phyloP scores from a whole-genome alignment of 2,113 vertebrate species.

The Paedocypris sp. region DNA sequence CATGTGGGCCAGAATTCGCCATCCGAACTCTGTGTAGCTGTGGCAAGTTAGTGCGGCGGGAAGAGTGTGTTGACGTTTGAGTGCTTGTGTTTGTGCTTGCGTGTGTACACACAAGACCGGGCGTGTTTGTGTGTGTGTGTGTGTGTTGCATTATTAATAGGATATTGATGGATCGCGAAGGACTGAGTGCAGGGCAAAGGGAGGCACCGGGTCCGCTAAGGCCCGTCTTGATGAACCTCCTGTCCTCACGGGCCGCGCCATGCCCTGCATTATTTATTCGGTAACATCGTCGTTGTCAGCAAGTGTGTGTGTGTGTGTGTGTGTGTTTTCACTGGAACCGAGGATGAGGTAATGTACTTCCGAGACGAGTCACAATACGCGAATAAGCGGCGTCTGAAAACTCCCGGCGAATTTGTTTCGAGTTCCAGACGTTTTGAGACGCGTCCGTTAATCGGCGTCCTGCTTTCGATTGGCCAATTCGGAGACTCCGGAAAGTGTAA shows the following conservation, averaged over 20 bases:
- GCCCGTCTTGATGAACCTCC: slow-evolving; percentile 48
- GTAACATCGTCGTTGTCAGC: slow-evolving; percentile 1
- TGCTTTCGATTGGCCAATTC: too few relatives aligned
- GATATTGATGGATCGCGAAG: slow-evolving; percentile 58
- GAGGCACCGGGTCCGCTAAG: slow-evolving; percentile 35
- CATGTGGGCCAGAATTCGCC: background rate
- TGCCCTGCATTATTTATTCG: slow-evolving; percentile 61
- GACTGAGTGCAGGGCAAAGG: slow-evolving; percentile 50
- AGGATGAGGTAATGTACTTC: slow-evolving; percentile 17
- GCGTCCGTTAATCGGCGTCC: too few relatives aligned
- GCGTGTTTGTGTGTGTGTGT: slow-evolving; percentile 24
- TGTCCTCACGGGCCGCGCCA: slow-evolving; percentile 49
- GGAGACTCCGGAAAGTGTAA: too few relatives aligned
- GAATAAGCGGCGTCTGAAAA: background rate
- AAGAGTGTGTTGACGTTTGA: background rate
- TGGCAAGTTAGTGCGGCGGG: background rate
- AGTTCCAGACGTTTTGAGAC: too few relatives aligned
- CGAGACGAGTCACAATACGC: background rate
- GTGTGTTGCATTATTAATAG: slow-evolving; percentile 56
- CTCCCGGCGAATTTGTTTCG: too few relatives aligned
- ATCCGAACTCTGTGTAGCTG: background rate
- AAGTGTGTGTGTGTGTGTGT: background rate
- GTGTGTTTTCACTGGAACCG: background rate
- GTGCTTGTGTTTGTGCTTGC: background rate
- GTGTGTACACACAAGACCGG: slow-evolving; percentile 3